Conservation (phyloP, 2,113 vertebrate genomes). For the Tapirus terrestris region DNA sequence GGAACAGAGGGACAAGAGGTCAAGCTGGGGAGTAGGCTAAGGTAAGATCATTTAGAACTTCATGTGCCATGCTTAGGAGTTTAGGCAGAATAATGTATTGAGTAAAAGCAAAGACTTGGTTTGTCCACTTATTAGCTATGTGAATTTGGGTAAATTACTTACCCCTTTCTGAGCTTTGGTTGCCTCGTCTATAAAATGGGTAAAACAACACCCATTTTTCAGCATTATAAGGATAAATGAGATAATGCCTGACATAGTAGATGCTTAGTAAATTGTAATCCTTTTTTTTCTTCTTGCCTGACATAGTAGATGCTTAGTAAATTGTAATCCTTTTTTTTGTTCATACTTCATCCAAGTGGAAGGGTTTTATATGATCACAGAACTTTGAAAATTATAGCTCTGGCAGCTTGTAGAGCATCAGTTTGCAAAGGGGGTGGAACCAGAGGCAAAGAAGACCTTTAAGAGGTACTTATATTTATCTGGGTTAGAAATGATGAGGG, state of each 20-base stretch:
- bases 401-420: not conserved
- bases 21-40: not conserved
- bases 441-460: not conserved
- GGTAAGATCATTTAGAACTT: not conserved
- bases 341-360: not conserved
- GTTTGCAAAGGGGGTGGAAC: not conserved
- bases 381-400: not conserved
- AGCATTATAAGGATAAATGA: not conserved
- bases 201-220: not conserved
- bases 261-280: not conserved
- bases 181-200: not conserved
- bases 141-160: conserved; percentile 21
- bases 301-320: too few species aligned
- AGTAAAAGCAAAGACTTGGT: conserved; percentile 41
- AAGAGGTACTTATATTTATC: not conserved
- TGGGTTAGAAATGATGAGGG: not conserved
- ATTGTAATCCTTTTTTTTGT: not conserved
- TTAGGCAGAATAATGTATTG: not conserved
- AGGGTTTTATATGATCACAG: not conserved
- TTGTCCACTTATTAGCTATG: not conserved
- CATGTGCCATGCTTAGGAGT: not conserved
- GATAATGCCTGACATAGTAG: not conserved
- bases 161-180: not conserved
- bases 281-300: not conserved
- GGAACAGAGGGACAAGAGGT: not conserved